Evolutionary conservation across 2,888 invertebrate species (phyloP), one percentile per base, ranked within the genome.

Genomic region (Hypomecis punctinalis): DNA sequence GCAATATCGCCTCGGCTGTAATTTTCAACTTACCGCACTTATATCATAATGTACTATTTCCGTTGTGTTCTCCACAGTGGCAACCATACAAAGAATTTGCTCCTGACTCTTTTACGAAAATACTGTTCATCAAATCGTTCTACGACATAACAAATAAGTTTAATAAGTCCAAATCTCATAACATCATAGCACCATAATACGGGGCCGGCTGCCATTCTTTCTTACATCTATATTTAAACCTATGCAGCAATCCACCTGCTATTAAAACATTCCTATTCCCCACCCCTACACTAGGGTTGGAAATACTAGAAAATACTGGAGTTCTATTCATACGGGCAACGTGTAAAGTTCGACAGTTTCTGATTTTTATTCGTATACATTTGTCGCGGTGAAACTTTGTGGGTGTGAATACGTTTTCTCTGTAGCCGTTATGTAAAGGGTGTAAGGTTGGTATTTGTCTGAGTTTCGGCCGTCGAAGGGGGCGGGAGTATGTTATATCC

Each of bases 191-290:
- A 78, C 89, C 90, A 79, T 86, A 89, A 80, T 89, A 84, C 78
- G 93, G 91, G 83, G 88, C 85, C 46, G 79, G 69, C 58, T 83
- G 80, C 68, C 71, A 81, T 59, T 76, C 67, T 67, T 85, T 83
- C 51, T 81, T 86, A 66, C 88, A 65, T 77, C 80, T 91, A 79
- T 87, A 93, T 77, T 81, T 91, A 84, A 93, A 93, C 65, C 92
- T 87, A 76, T 89, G 82, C 48, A 93, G 77, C 2, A 88, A 69
- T 37, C 92, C 92, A 56, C 85, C 85, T 0, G 91, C 92, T 0
- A 88, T 78, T 0, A 88, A 77, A 0, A 85, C 85, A 7, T 80
- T 80, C 0, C 58, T 70, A 11, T 61, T 59, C 43, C 63, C 51
- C 5, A 13, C 45, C 5, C 51, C 9, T 0, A 54, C 45, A 4